These are phyloP conservation scores for Micronisus gabar DNA, from an alignment of 2,113 vertebrate genomes.

Conservation along the genomic window DNA sequence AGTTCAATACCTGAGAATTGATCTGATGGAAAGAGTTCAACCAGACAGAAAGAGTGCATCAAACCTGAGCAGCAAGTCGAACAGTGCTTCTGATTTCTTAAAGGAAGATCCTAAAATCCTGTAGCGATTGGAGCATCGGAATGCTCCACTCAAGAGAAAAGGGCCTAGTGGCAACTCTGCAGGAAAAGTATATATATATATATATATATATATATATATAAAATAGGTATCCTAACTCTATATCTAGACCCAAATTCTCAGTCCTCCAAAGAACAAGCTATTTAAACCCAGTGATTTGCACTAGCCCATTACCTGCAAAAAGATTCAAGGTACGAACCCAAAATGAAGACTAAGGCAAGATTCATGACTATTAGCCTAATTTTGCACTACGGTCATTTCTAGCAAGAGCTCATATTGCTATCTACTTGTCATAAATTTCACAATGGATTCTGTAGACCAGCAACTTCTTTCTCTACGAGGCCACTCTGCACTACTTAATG, in stretches of 20 bases:
- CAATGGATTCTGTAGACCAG: neutral
- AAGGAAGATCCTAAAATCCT: neutral
- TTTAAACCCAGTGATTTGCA: neutral
- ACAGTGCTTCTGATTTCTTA: neutral
- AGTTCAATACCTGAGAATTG: neutral
- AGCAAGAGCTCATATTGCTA: neutral
- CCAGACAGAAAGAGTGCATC: neutral
- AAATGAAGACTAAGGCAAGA: neutral
- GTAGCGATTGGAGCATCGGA: accelerated
- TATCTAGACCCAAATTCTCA: neutral
- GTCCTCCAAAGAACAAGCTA: neutral
- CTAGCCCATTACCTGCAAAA: neutral
- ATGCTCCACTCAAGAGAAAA: neutral
- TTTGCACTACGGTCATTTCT: neutral
- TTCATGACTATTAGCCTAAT: neutral
- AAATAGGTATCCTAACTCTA: neutral
- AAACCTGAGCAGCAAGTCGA: neutral
- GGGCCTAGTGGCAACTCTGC: neutral
- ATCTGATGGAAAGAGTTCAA: neutral
- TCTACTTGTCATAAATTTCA: neutral
- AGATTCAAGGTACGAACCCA: neutral
- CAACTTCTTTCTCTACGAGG: neutral
- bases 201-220: too few species aligned
- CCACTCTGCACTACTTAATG: neutral
- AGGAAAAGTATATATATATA: neutral